Conservation (phyloP, 2,888 invertebrate genomes). For the Megastigmus dorsalis region DNA sequence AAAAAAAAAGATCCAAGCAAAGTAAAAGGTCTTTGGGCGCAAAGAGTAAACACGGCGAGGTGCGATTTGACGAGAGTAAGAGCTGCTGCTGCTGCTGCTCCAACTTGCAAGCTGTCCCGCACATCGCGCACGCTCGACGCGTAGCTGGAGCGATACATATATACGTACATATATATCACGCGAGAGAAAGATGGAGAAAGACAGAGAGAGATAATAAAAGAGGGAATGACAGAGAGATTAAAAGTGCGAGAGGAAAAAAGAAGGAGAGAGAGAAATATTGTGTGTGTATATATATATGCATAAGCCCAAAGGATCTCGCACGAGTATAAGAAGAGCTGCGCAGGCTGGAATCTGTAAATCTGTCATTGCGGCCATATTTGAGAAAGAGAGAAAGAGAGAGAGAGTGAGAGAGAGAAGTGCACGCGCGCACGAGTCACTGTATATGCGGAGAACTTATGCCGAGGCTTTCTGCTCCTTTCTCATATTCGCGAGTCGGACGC, state of each 20-base stretch:
- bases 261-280: constrained; percentile 1
- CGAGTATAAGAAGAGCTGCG: constrained; percentile 49
- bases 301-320: constrained; percentile 11
- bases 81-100: no score
- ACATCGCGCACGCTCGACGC: not conserved
- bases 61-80: constrained; percentile 69
- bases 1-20: constrained; percentile 45
- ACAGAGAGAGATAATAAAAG: constrained; percentile 26
- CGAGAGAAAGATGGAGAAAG: not conserved
- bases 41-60: constrained; percentile 60
- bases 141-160: no score
- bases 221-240: constrained; percentile 35
- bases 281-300: constrained; percentile 20
- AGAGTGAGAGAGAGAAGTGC: no score
- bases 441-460: not conserved
- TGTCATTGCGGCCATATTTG: constrained; percentile 71
- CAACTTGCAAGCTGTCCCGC: constrained; percentile 24
- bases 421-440: not conserved
- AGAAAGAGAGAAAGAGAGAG: no score
- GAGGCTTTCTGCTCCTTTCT: not conserved
- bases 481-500: not conserved
- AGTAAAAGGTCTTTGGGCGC: constrained; percentile 29
- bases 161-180: no score
- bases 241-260: constrained; percentile 28
- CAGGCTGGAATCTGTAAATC: constrained; percentile 74